Evolutionary conservation across 2,797 vertebrate species (phyloP).

Genomic region (Megalops cyprinoides): DNA sequence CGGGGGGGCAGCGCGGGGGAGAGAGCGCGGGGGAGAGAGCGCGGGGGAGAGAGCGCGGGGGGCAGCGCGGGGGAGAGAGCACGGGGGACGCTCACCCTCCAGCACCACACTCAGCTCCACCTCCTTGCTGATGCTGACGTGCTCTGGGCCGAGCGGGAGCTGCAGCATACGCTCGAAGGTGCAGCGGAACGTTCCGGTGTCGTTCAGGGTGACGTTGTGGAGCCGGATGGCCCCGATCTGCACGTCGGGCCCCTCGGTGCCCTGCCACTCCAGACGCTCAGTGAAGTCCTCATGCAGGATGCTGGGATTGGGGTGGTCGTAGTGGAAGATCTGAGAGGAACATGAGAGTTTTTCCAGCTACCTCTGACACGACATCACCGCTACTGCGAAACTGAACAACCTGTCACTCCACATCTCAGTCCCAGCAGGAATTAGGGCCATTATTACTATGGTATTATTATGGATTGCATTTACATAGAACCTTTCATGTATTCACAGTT

Average conservation of each 20-base stretch:
- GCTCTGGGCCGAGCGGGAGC: conserved; percentile 52
- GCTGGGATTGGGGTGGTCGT: conserved; percentile 57
- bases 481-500: no score
- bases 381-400: no score
- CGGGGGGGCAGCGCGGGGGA: no score
- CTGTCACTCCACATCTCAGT: no score
- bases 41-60: not conserved
- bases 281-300: conserved; percentile 71
- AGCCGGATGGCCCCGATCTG: conserved; percentile 82
- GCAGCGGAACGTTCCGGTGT: conserved; percentile 83
- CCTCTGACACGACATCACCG: no score
- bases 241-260: conserved; percentile 76
- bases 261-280: conserved; percentile 77
- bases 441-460: no score
- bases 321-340: conserved; percentile 77
- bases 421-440: no score
- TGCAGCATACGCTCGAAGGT: conserved; percentile 78
- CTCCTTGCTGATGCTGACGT: conserved; percentile 74
- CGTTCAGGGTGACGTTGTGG: conserved; percentile 79
- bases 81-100: conserved; percentile 64
- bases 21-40: no score
- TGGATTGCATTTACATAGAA: no score
- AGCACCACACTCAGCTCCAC: conserved; percentile 81
- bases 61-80: not conserved
- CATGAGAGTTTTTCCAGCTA: not conserved